phyloP scores from a whole-genome alignment of 1,140 invertebrate genomes.

The Maconellicoccus hirsutus region DNA sequence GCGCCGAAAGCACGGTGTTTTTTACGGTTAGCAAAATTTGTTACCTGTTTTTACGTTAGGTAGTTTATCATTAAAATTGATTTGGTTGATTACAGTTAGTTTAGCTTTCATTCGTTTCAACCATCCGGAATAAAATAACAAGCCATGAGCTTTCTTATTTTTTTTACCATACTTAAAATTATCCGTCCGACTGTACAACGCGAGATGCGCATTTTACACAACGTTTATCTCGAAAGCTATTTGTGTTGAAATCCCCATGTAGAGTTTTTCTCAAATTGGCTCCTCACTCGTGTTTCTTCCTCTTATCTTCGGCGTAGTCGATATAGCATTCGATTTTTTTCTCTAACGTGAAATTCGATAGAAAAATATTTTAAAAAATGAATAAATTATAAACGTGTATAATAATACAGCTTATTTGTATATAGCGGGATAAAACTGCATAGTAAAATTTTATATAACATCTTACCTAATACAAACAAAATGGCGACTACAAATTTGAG shows the following conservation, averaged over 20 bases:
- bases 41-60: not conserved
- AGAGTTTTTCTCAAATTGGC: not conserved
- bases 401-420: too few species aligned
- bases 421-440: too few species aligned
- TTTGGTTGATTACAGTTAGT: slow-evolving; percentile 17
- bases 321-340: too few species aligned
- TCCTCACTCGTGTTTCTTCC: too few species aligned
- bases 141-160: slow-evolving; percentile 5
- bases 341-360: too few species aligned
- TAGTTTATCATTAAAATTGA: slow-evolving; percentile 16
- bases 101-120: slow-evolving; percentile 15
- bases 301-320: too few species aligned
- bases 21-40: not conserved
- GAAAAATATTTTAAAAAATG: too few species aligned
- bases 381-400: too few species aligned
- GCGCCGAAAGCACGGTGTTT: not conserved
- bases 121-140: slow-evolving; percentile 17
- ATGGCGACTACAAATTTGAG: slow-evolving; percentile 3
- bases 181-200: slow-evolving; percentile 2
- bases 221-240: not conserved
- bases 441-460: not conserved
- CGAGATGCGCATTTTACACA: not conserved
- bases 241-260: not conserved
- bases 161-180: not conserved
- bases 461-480: not conserved